phyloP scores from a whole-genome alignment of 1,140 invertebrate species.

The Papilio aristodemus region DNA sequence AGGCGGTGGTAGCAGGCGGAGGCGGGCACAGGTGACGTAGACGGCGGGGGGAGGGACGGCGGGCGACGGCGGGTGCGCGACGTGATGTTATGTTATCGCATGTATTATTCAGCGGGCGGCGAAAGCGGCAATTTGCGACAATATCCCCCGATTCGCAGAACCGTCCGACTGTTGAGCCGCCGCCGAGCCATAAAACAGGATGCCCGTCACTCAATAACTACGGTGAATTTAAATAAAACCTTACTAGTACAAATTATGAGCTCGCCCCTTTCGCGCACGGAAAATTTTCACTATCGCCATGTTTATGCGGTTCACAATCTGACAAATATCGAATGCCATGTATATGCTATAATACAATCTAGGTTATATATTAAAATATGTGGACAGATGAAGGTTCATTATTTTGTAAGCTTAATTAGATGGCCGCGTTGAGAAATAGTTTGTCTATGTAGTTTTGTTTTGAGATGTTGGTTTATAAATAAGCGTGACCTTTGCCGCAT shows the following conservation, averaged over 20 bases:
- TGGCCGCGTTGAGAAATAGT: constrained; percentile 3
- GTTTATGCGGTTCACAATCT: constrained; percentile 9
- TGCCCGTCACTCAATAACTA: constrained; percentile 72
- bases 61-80: constrained; percentile 53
- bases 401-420: constrained; percentile 25
- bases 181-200: constrained; percentile 71
- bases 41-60: constrained; percentile 29
- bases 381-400: constrained; percentile 4
- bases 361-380: constrained; percentile 29
- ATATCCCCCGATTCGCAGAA: constrained; percentile 78
- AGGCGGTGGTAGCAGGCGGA: constrained; percentile 16
- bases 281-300: constrained; percentile 15
- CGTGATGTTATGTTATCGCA: constrained; percentile 78
- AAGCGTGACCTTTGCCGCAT: background rate
- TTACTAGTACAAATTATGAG: constrained; percentile 39
- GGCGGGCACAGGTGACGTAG: too few relatives aligned
- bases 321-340: constrained; percentile 8
- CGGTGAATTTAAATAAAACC: constrained; percentile 72
- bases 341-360: background rate
- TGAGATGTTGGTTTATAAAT: constrained; percentile 10
- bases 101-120: constrained; percentile 78
- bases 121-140: constrained; percentile 80
- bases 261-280: constrained; percentile 30
- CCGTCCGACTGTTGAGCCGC: constrained; percentile 67
- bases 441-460: constrained; percentile 2